Evolutionary conservation across 2,888 invertebrate species (phyloP), one percentile per base, ranked within the genome.

Genomic region (Crioceris asparagi): DNA sequence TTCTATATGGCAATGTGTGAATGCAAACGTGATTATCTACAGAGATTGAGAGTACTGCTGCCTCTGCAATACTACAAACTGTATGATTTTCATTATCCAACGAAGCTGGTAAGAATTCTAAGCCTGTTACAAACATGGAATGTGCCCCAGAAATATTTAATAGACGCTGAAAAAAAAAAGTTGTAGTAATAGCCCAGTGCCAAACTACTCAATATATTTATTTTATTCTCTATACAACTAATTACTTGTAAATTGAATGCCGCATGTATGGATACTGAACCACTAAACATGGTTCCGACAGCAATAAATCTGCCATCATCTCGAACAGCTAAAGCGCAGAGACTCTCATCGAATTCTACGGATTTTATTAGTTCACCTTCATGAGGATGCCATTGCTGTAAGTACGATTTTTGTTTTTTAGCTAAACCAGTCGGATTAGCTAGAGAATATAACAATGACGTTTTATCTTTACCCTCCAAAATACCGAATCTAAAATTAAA

Each of bases 51-150:
- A 96, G 72, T 47, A 94, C 82, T 29, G 92, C 90, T 36, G 90
- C 85, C 64, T 88, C 87, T 31, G 79, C 71, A 55, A 79, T 77
- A 55, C 77, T 77, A 12, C 80, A 77, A 41, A 84, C 75, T 29
- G 82, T 71, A 29, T 80, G 78, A 16, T 78, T 78, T 60, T 84
- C 83, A 16, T 77, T 77, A 60, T 84, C 83, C 53, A 70, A 71
- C 8, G 69, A 69, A 43, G 74, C 74, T 17, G 91, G 88, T 52
- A 96, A 69, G 69, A 98, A 97, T 68, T 88, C 85, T 50, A 98
- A 68, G 8, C 93, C 94, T 35, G 97, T 97, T 45, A 98, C 87
- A 70, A 98, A 98, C 80, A 93, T 92, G 56, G 83, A 84, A 72
- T 97, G 96, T 44, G 88, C 90, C 57, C 77, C 76, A 47, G 76